A percentile compares a stretch with the other conserved stretches of the same genome.
These are phyloP conservation scores for Mythimna vitellina DNA, from an alignment of 2,888 invertebrate genomes.

Conservation along the genomic window DNA sequence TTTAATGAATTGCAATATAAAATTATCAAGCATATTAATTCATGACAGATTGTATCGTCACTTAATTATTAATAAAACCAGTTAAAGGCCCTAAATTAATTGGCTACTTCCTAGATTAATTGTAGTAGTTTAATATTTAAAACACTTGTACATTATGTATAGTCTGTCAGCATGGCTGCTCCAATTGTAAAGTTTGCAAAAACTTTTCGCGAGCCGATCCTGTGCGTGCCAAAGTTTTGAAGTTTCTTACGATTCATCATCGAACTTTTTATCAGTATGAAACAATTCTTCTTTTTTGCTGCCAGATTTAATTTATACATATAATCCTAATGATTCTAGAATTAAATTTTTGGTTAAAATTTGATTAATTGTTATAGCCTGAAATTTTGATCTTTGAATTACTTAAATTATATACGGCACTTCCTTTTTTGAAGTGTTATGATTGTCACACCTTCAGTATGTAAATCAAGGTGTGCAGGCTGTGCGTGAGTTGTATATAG, in stretches of 20 bases:
- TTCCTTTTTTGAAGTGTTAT: slow-evolving; percentile 54
- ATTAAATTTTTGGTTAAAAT: not conserved
- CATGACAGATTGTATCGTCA: not conserved
- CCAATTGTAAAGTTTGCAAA: slow-evolving; percentile 51
- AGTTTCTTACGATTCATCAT: slow-evolving; percentile 44
- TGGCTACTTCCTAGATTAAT: slow-evolving; percentile 31
- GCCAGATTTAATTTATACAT: not conserved
- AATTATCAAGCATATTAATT: slow-evolving; percentile 28
- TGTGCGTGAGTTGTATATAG: slow-evolving; percentile 74
- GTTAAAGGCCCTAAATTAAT: slow-evolving; percentile 7
- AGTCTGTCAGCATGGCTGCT: slow-evolving; percentile 42
- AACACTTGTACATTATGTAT: slow-evolving; percentile 41
- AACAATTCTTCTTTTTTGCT: slow-evolving; percentile 36
- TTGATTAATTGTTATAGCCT: not conserved
- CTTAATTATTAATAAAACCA: slow-evolving; percentile 25
- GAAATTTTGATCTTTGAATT: slow-evolving; percentile 9
- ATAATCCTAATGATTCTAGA: not conserved
- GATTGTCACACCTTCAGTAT: slow-evolving; percentile 74
- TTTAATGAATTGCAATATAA: slow-evolving; percentile 27
- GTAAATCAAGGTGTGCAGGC: slow-evolving; percentile 86
- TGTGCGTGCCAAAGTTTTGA: slow-evolving; percentile 60
- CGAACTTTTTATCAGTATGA: slow-evolving; percentile 47
- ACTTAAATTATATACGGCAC: slow-evolving; percentile 29
- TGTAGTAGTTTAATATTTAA: slow-evolving; percentile 33
- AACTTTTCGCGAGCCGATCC: slow-evolving; percentile 48